Evolutionary conservation across 1,140 invertebrate species (phyloP).

Genomic region (Chionoecetes opilio): DNA sequence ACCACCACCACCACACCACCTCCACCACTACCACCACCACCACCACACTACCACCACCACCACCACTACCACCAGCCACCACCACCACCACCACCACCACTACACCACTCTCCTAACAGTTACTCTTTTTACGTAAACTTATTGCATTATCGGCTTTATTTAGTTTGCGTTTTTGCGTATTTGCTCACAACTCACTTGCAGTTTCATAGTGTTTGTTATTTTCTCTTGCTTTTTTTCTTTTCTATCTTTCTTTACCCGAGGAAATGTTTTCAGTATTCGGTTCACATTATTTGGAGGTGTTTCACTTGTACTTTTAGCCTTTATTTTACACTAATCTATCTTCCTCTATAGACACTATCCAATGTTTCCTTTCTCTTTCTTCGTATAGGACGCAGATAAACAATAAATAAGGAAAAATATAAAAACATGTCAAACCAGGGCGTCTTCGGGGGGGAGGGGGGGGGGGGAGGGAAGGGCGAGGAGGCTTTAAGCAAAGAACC

Average conservation of each 20-base stretch:
- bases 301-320: not conserved
- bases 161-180: not conserved
- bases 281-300: not conserved
- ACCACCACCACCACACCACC: not conserved
- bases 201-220: not conserved
- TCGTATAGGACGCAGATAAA: no score
- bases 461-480: not conserved
- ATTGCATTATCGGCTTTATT: not conserved
- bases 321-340: not conserved
- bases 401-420: not conserved
- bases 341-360: no score
- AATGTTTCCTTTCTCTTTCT: not conserved
- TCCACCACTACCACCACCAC: not conserved
- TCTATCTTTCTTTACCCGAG: not conserved
- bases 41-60: not conserved
- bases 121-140: not conserved
- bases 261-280: not conserved
- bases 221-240: not conserved
- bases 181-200: conserved; percentile 13
- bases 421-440: not conserved
- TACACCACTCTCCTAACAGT: not conserved
- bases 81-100: not conserved
- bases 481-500: not conserved
- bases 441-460: not conserved
- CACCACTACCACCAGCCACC: no score